Base-by-base conservation (phyloP, 2,797 vertebrate species). In the Pygocentrus nattereri region DNA sequence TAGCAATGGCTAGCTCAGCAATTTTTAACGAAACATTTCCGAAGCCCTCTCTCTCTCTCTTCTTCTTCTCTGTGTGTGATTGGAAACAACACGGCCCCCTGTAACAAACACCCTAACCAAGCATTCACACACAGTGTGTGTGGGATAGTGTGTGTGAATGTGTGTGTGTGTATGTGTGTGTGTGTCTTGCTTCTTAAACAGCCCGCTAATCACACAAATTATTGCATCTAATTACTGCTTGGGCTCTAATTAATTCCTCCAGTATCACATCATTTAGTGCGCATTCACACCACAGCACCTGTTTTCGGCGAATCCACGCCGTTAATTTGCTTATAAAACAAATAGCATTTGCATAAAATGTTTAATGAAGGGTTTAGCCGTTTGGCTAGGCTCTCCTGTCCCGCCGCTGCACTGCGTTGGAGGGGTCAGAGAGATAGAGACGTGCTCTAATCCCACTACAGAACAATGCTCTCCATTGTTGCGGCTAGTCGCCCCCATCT, bases 201-300 rank as follows among this genome's bases (percentile, higher is more conserved):
- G 96, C 95, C 95, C 93, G 94, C 97, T 99, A 99, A 99, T 99
- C 97, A 98, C 96, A 95, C 97, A 98, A 98, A 99, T 99, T 98
- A 99, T 99, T 98, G 96, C 96, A 95, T 97, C 97, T 97, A 99
- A 99, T 99, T 99, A 99, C 96, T 95, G 93, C 95, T 90, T 95
- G 95, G 96, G 94, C 96, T 96, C 96, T 98, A 99, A 99, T 99
- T 99, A 99, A 99, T 99, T 98, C 96, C 96, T 97, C 95, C 96
- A 96, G 96, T 97, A 97, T 97, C 98, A 97, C 96, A 97, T 97
- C 96, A 95, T 97, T 98, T 98, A 98, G 96, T 94, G 91, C 90
- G 95, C 96, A 94, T 97, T 98, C 96, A 96, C 96, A 96, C 96
- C 95, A 95, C 95, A 95, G 96, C 97, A 98, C 98, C 97, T 99